Base-by-base conservation (phyloP, 1,140 invertebrate species). In the Oscheius sp. region DNA sequence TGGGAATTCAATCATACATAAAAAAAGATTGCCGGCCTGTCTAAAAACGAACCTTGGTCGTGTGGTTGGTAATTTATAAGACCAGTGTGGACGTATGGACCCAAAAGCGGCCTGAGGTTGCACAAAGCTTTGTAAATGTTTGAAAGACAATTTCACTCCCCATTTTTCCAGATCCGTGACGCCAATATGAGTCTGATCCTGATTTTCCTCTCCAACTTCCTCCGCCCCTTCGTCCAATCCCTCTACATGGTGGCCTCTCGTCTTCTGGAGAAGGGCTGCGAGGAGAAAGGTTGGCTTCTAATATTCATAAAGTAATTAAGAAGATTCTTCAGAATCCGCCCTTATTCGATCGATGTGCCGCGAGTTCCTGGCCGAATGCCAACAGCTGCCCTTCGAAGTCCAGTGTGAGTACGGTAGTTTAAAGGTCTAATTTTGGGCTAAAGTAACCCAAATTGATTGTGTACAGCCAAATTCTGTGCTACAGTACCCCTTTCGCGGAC, bases 181-280 rank as follows among this genome's bases (percentile, higher is more conserved):
- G 15, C 58, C 58, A 13, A 63, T 31, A 45, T 32, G 49, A 32
- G 35, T 13, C 55, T 64, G 15, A 65, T 73, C 3, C 42, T 75
- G 10, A 36, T 20, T 2, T 75, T 75, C 55, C 73, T 61, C 45
- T 73, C 73, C 15, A 72, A 75, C 36, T 45, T 75, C 46, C 58
- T 75, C 18, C 67, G 73, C 0, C 73, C 73, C 36, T 75, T 75
- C 61, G 23, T 75, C 18, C 73, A 75, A 66, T 64, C 68, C 1
- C 55, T 75, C 36, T 75, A 38, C 18, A 65, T 75, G 3, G 61
- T 73, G 1, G 20, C 58, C 2, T 42, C 61, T 29, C 58, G 49
- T 4, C 13, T 63, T 52, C 64, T 61, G 26, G 38, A 71, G 46
- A 55, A 45, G 34, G 34, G 34, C 29, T 29, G 38, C 4, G 28